A percentile compares a stretch with the other conserved stretches of the same genome.
Conservation (phyloP, 1,140 invertebrate genomes). For the Heliothis virescens region DNA sequence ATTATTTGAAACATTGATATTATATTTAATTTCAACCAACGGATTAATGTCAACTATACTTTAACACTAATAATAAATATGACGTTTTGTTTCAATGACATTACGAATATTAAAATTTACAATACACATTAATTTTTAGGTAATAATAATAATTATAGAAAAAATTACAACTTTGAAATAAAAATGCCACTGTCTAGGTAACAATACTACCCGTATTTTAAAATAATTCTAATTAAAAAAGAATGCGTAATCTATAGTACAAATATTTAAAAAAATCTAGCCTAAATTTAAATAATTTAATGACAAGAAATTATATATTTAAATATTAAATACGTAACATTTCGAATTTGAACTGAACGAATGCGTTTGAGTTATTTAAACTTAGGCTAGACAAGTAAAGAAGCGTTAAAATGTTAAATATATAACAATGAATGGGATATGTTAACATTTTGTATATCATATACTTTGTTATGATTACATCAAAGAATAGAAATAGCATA, state of each 20-base stretch:
- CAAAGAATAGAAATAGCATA: constrained; percentile 43
- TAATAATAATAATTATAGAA: constrained; percentile 55
- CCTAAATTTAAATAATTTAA: constrained; percentile 46
- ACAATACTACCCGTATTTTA: constrained; percentile 63
- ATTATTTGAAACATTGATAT: constrained; percentile 49
- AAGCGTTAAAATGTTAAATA: constrained; percentile 50
- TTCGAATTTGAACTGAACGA: neutral
- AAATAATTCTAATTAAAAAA: constrained; percentile 58
- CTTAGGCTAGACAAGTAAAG: constrained; percentile 44
- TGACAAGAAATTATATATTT: constrained; percentile 3
- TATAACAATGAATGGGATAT: constrained; percentile 63
- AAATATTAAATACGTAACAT: constrained; percentile 29
- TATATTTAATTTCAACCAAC: constrained; percentile 53
- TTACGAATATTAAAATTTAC: constrained; percentile 61
- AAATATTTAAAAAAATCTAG: constrained; percentile 49
- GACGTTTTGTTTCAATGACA: constrained; percentile 62
- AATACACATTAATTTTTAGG: constrained; percentile 54
- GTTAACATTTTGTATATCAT: constrained; percentile 67
- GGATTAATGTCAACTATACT: constrained; percentile 53
- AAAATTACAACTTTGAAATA: constrained; percentile 45
- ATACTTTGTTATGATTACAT: constrained; percentile 37
- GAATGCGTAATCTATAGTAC: constrained; percentile 52
- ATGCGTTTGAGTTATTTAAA: constrained; percentile 24
- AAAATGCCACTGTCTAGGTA: constrained; percentile 57
- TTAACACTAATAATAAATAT: constrained; percentile 63